These are phyloP conservation scores for Pollenia labialis DNA, from an alignment of 2,888 invertebrate genomes.

Conservation along the genomic window DNA sequence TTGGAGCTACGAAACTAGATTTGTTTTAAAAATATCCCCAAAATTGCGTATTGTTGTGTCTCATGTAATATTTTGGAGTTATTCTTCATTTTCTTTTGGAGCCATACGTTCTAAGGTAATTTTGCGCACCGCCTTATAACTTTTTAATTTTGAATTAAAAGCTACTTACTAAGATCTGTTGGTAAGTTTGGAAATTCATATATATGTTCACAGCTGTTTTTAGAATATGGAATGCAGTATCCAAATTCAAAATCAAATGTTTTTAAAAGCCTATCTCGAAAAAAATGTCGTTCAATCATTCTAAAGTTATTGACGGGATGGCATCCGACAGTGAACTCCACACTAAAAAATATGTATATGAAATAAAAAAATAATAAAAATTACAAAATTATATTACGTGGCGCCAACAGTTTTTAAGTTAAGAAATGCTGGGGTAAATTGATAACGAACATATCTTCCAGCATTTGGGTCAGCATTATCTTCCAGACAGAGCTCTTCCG, in stretches of 20 bases:
- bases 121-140: too few species aligned
- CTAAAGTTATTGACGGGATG: slow-evolving; percentile 97
- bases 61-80: too few species aligned
- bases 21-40: too few species aligned
- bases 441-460: slow-evolving; percentile 98
- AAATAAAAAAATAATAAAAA: not conserved
- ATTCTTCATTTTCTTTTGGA: too few species aligned
- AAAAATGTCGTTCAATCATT: slow-evolving; percentile 99
- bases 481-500: slow-evolving; percentile 81
- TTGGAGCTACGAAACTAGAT: too few species aligned
- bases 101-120: too few species aligned
- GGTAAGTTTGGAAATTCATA: slow-evolving; percentile 98
- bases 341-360: slow-evolving; percentile 85
- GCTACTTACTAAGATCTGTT: slow-evolving; percentile 91
- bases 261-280: slow-evolving; percentile 95
- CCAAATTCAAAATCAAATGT: slow-evolving; percentile 99
- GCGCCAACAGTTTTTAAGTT: slow-evolving; percentile 98
- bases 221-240: slow-evolving; percentile 98
- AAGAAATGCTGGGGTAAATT: slow-evolving; percentile 98
- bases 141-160: not conserved
- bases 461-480: slow-evolving; percentile 92
- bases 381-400: slow-evolving; percentile 87
- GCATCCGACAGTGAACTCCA: slow-evolving; percentile 98
- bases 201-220: slow-evolving; percentile 99
- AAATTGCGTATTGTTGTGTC: too few species aligned